A percentile compares a stretch with the other conserved stretches of the same genome.
phyloP scores from a whole-genome alignment of 2,113 vertebrate genomes.

The Gila orcuttii region DNA sequence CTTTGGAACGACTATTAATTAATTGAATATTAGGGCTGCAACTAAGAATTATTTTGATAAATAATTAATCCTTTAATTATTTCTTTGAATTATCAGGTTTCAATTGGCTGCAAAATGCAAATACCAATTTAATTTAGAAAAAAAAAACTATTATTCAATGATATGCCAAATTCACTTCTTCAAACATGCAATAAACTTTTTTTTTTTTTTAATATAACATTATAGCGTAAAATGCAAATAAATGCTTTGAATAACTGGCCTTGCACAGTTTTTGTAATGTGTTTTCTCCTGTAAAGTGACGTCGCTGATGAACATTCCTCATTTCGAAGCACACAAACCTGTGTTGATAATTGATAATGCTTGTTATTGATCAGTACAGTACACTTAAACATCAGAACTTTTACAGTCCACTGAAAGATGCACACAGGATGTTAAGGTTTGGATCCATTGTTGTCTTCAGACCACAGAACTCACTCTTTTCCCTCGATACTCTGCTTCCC shows the following conservation, averaged over 20 bases:
- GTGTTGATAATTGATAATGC: too few species aligned
- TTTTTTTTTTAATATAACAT: neutral
- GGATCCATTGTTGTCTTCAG: neutral
- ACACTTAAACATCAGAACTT: neutral
- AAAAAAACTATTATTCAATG: too few species aligned
- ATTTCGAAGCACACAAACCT: too few species aligned
- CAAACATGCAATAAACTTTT: neutral
- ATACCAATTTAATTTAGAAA: neutral
- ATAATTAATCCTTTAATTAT: neutral
- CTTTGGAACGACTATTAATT: too few species aligned
- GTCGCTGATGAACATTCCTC: too few species aligned
- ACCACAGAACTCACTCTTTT: constrained; percentile 9
- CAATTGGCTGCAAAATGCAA: neutral
- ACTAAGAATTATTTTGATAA: neutral
- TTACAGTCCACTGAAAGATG: neutral
- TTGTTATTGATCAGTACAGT: neutral
- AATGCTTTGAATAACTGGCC: neutral
- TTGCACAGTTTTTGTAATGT: too few species aligned
- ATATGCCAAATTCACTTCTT: neutral
- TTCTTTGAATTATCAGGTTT: neutral
- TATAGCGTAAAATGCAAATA: neutral
- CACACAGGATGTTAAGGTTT: neutral
- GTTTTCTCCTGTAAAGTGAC: too few species aligned
- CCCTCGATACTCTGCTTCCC: neutral
- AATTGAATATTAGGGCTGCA: too few species aligned